phyloP scores from a whole-genome alignment of 2,113 vertebrate species.

The Triplophysa siluroides region DNA sequence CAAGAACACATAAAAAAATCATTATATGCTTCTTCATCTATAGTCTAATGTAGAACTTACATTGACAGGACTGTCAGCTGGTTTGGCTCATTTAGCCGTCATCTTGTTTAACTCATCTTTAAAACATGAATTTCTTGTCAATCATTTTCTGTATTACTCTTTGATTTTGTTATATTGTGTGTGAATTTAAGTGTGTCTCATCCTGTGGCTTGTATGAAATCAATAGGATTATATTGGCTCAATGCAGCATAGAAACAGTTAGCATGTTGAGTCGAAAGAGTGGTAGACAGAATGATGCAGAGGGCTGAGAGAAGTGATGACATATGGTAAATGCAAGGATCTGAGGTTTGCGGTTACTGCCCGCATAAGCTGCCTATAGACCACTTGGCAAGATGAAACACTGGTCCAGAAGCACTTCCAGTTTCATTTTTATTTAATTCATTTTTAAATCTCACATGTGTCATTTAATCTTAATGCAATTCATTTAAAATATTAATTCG shows the following conservation, averaged over 20 bases:
- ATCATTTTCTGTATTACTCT: slow-evolving; percentile 18
- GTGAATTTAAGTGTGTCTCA: not conserved
- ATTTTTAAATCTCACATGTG: no score
- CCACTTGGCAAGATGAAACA: no score
- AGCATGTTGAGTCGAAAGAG: not conserved
- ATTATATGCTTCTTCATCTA: slow-evolving; percentile 5
- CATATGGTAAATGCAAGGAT: no score
- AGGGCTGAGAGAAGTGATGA: no score
- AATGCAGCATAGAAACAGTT: not conserved
- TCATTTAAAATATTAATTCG: no score
- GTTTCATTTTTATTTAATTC: no score
- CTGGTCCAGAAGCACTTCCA: no score
- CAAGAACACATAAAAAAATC: slow-evolving; percentile 1
- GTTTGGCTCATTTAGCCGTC: not conserved
- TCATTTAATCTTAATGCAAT: no score
- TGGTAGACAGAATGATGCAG: not conserved
- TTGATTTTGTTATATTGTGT: not conserved
- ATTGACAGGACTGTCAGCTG: slow-evolving; percentile 22
- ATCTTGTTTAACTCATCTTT: slow-evolving; percentile 28
- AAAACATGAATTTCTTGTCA: slow-evolving; percentile 27
- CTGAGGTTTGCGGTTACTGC: no score
- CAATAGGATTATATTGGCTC: slow-evolving; percentile 4
- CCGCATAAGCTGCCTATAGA: no score
- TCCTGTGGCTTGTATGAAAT: not conserved
- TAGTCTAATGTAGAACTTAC: slow-evolving; percentile 1